Conservation (phyloP, 2,888 invertebrate species). For the Rutpela maculata region DNA sequence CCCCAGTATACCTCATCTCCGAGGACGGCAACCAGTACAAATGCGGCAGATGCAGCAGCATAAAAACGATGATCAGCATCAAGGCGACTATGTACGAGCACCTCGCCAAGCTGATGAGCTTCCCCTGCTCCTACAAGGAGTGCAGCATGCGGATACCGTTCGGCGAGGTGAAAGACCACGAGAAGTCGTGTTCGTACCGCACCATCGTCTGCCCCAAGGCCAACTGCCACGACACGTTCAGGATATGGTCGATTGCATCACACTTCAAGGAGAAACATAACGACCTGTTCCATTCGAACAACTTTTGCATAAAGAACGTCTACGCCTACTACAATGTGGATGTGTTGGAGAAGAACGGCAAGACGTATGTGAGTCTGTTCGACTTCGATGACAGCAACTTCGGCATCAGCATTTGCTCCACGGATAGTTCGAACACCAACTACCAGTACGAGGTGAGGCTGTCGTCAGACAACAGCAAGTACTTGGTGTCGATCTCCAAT, state of each 20-base stretch:
- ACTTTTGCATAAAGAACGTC: conserved; percentile 50
- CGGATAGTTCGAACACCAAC: conserved; percentile 44
- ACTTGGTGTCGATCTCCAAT: conserved; percentile 45
- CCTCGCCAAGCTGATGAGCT: conserved; percentile 51
- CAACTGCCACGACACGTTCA: conserved; percentile 48
- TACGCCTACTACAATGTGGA: conserved; percentile 54
- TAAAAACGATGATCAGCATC: conserved; percentile 51
- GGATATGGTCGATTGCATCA: conserved; percentile 45
- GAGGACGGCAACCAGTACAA: conserved; percentile 55
- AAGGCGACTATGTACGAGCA: conserved; percentile 51
- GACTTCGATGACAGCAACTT: conserved; percentile 55
- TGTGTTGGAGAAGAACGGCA: conserved; percentile 52
- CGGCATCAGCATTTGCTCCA: conserved; percentile 52
- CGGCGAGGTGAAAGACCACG: conserved; percentile 51
- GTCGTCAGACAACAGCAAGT: conserved; percentile 51
- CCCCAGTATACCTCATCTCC: conserved; percentile 50
- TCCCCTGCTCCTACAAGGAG: conserved; percentile 50
- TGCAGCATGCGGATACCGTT: conserved; percentile 49
- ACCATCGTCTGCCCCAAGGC: conserved; percentile 49
- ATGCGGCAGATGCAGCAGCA: conserved; percentile 51
- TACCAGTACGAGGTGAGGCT: conserved; percentile 49
- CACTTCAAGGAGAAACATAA: conserved; percentile 55
- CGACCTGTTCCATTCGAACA: conserved; percentile 47
- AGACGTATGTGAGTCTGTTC: conserved; percentile 51
- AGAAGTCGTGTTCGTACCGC: conserved; percentile 47